Percentiles rank a stretch among this genome's conserved stretches.
These are phyloP conservation scores for Eupithecia abbreviata DNA, from an alignment of 2,888 invertebrate genomes.

Conservation along the genomic window DNA sequence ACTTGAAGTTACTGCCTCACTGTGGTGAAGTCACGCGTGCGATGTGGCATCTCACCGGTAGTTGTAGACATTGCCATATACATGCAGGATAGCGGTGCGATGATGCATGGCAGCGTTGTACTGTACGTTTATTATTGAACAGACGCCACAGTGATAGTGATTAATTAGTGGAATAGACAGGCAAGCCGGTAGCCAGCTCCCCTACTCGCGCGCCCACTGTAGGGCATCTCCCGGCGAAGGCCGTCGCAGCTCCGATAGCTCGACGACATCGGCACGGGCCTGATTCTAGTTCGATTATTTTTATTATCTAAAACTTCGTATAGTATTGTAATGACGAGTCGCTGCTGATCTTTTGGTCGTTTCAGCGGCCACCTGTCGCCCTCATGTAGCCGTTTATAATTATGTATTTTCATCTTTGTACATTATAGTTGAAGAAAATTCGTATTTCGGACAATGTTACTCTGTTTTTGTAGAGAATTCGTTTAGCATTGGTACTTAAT, in stretches of 20 bases:
- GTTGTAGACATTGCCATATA: conserved; percentile 34
- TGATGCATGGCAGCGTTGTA: conserved; percentile 19
- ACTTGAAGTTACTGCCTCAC: conserved; percentile 11
- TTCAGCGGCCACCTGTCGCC: conserved; percentile 47
- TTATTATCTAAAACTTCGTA: conserved; percentile 77
- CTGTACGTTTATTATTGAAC: conserved; percentile 2
- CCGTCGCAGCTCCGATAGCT: conserved; percentile 12
- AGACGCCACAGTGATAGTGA: conserved; percentile 4
- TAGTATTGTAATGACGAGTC: conserved; percentile 58
- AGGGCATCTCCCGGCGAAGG: conserved; percentile 34
- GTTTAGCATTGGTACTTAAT: conserved; percentile 81
- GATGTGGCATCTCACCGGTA: conserved; percentile 24
- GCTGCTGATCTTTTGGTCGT: conserved; percentile 52
- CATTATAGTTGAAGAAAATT: conserved; percentile 62
- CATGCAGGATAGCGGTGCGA: conserved; percentile 18
- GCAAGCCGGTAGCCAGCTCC: conserved; percentile 24
- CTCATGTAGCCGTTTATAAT: conserved; percentile 51
- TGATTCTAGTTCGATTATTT: conserved; percentile 67
- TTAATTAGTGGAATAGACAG: neutral
- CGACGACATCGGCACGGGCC: conserved; percentile 32
- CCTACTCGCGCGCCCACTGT: conserved; percentile 27
- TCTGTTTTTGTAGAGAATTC: conserved; percentile 74
- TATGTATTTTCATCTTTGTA: conserved; percentile 68
- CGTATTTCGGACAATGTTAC: conserved; percentile 63
- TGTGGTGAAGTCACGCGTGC: conserved; percentile 13